phyloP scores from a whole-genome alignment of 2,797 vertebrate species.

The Micromesistius poutassou region DNA sequence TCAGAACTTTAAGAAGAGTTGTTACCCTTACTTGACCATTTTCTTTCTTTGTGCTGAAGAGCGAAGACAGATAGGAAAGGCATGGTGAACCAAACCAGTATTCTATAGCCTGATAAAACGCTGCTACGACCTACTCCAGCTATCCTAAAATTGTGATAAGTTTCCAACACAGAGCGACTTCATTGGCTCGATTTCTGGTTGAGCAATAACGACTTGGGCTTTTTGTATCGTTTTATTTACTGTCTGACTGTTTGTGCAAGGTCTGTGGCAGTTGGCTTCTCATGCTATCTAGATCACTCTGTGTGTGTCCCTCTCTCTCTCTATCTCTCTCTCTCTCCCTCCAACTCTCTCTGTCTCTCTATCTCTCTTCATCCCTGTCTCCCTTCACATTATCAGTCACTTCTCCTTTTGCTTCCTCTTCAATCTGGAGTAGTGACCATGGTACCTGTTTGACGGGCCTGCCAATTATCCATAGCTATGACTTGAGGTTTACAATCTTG shows the following conservation, averaged over 20 bases:
- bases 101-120: not conserved
- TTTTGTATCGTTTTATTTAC: constrained; percentile 8
- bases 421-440: not conserved
- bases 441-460: not conserved
- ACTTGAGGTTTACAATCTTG: not conserved
- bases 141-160: constrained; percentile 16
- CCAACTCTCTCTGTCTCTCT: too few relatives aligned
- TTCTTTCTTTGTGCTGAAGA: not conserved
- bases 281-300: constrained; percentile 2
- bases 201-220: constrained; percentile 1
- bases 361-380: not conserved
- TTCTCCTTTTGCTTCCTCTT: not conserved
- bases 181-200: constrained; percentile 15
- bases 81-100: not conserved
- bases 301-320: not conserved
- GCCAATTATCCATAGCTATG: not conserved
- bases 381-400: not conserved
- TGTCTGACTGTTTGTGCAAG: constrained; percentile 28
- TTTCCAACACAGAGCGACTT: not conserved
- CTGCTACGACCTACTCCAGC: not conserved
- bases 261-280: constrained; percentile 30
- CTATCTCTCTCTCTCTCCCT: too few relatives aligned
- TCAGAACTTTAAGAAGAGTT: too few relatives aligned
- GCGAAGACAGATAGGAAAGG: not conserved
- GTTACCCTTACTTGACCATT: too few relatives aligned